Percentiles rank a stretch among this genome's conserved stretches.
These are phyloP conservation scores for Micromussa lordhowensis DNA, from an alignment of 92 coral and sea anemone genomes.

Conservation along the genomic window DNA sequence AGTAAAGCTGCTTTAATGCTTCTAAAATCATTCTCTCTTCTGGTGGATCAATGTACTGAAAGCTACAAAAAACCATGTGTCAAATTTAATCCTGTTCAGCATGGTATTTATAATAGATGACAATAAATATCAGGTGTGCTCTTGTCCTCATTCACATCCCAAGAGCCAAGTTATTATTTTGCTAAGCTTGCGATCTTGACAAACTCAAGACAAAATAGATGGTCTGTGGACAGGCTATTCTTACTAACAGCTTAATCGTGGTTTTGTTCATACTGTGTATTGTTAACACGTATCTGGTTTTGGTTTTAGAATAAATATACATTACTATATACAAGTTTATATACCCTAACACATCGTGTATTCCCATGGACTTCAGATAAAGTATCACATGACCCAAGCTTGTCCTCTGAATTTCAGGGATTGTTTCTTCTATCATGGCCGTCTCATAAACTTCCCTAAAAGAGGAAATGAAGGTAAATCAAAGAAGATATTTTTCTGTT, in stretches of 20 bases:
- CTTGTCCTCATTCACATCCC: no score
- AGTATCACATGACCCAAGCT: conserved; percentile 85
- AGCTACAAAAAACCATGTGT: conserved; percentile 43
- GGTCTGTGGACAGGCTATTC: no score
- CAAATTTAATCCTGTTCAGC: background rate
- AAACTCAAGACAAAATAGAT: no score
- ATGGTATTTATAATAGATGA: background rate
- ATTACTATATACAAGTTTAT: background rate
- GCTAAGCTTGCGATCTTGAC: no score
- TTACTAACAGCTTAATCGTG: no score
- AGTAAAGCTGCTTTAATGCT: conserved; percentile 85
- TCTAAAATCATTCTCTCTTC: conserved; percentile 91
- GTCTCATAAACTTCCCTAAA: conserved; percentile 82
- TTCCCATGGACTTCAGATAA: conserved; percentile 88
- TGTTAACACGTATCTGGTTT: no score
- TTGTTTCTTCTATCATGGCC: conserved; percentile 82
- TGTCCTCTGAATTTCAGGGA: conserved; percentile 94
- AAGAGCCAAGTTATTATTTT: no score
- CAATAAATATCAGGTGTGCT: background rate
- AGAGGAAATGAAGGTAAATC: background rate
- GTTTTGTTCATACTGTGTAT: no score
- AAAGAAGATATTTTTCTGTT: no score
- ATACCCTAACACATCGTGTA: conserved; percentile 85
- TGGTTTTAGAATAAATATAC: no score
- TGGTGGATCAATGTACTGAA: conserved; percentile 93